A percentile compares a stretch with the other conserved stretches of the same genome.
Evolutionary conservation across 1,140 invertebrate species (phyloP).

Genomic region (Zeugodacus cucurbitae): DNA sequence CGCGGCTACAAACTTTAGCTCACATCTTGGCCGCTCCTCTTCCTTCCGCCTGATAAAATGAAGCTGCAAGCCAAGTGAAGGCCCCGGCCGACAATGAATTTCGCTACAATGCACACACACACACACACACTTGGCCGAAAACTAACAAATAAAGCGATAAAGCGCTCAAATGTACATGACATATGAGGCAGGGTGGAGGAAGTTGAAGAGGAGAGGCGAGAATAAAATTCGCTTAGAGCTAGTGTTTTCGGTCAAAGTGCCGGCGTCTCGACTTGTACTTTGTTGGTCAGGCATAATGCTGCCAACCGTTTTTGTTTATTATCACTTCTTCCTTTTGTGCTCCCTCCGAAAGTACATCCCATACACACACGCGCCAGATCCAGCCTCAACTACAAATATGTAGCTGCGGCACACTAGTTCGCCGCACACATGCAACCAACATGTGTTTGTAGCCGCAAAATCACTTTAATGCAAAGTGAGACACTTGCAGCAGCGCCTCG

Average conservation of each 20-base stretch:
- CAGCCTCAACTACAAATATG: not conserved
- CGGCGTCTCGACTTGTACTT: not conserved
- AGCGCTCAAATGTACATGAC: not conserved
- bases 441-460: not conserved
- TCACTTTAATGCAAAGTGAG: not conserved
- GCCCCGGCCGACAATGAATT: not conserved
- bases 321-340: not conserved
- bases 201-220: not conserved
- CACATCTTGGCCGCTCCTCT: too few species aligned
- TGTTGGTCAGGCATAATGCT: not conserved
- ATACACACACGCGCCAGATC: not conserved
- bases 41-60: not conserved
- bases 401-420: not conserved
- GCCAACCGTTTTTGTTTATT: not conserved
- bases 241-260: not conserved
- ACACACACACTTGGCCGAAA: not conserved
- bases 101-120: not conserved
- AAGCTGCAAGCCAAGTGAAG: not conserved
- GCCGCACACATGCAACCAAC: not conserved
- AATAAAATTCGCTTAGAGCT: not conserved
- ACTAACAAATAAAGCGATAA: not conserved
- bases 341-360: not conserved
- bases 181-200: not conserved
- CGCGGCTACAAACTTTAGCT: not conserved
- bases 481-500: not conserved